These are phyloP conservation scores for Drosophila paulistorum DNA, from an alignment of 1,140 invertebrate species.

Conservation along the genomic window DNA sequence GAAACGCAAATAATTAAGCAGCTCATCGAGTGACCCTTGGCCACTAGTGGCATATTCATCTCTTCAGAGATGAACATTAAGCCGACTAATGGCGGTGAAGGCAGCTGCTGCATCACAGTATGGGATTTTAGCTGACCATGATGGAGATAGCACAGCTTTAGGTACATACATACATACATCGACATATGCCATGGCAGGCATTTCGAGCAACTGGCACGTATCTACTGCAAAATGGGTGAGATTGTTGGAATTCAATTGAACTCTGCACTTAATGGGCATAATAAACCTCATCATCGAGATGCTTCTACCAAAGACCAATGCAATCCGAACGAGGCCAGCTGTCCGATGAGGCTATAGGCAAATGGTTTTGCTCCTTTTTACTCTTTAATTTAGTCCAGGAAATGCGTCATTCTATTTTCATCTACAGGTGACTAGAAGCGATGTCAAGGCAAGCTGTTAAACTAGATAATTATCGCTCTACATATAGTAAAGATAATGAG, in stretches of 20 bases:
- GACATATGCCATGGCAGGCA: background rate
- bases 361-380: too few relatives aligned
- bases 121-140: too few relatives aligned
- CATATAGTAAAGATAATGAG: background rate
- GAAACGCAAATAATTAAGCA: slow-evolving; percentile 11
- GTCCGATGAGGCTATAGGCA: background rate
- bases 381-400: too few relatives aligned
- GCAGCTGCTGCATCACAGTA: background rate
- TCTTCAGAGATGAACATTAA: slow-evolving; percentile 3
- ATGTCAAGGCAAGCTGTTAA: background rate
- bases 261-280: background rate
- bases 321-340: background rate
- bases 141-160: too few relatives aligned
- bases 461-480: background rate
- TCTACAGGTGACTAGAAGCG: slow-evolving; percentile 27
- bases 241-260: slow-evolving; percentile 9
- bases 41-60: background rate
- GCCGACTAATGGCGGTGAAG: slow-evolving; percentile 1
- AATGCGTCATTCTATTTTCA: too few relatives aligned
- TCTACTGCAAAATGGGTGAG: background rate
- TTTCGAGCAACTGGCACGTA: background rate
- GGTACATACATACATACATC: too few relatives aligned
- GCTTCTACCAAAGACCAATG: background rate
- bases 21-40: slow-evolving; percentile 1
- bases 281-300: background rate